Conservation (phyloP, 2,113 vertebrate genomes). For the Nycticebus coucang region DNA sequence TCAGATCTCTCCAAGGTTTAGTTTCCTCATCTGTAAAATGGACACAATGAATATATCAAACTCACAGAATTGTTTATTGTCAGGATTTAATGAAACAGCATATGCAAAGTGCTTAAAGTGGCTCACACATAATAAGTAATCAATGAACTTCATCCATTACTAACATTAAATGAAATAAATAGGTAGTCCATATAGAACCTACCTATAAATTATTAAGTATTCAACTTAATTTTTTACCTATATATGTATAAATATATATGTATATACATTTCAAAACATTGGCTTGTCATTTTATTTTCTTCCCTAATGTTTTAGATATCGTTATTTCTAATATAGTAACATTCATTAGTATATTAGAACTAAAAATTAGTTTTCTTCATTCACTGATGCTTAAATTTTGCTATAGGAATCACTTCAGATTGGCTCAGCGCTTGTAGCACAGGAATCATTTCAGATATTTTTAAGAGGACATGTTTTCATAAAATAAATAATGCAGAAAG, state of each 20-base stretch:
- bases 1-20: not conserved
- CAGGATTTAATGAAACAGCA: not conserved
- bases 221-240: not conserved
- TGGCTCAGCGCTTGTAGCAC: no score
- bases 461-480: conserved; percentile 19
- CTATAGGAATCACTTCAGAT: not conserved
- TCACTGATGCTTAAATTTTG: conserved; percentile 4
- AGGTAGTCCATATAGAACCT: not conserved
- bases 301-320: not conserved
- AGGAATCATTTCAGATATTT: not conserved
- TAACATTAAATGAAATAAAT: conserved; percentile 32
- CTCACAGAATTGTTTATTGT: not conserved
- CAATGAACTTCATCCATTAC: not conserved
- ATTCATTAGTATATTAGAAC: not conserved
- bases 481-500: not conserved
- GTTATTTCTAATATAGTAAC: not conserved
- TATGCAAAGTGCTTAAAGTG: not conserved
- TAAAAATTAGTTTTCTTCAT: not conserved
- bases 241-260: not conserved
- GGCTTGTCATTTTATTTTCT: not conserved
- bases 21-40: not conserved
- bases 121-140: not conserved
- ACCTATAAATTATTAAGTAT: not conserved
- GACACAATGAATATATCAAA: not conserved
- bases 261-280: no score